phyloP scores from a whole-genome alignment of 2,888 invertebrate genomes.

The Oligia strigilis region DNA sequence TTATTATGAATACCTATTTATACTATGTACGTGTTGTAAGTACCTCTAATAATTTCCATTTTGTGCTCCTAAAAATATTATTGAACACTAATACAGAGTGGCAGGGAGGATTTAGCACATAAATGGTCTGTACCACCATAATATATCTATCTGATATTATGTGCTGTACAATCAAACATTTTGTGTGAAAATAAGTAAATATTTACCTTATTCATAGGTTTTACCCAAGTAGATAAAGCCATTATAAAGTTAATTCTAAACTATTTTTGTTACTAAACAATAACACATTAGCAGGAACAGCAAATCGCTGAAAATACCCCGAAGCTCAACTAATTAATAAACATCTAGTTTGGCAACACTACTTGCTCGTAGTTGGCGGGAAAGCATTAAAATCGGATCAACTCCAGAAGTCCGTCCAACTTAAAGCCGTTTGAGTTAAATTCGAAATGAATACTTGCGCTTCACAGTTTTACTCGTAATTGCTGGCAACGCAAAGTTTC shows the following conservation, averaged over 20 bases:
- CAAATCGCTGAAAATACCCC: slow-evolving; percentile 35
- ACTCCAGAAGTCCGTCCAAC: slow-evolving; percentile 53
- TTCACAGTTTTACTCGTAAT: slow-evolving; percentile 51
- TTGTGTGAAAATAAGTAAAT: neutral
- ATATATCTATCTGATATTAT: neutral
- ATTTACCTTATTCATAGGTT: neutral
- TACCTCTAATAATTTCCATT: too few relatives aligned
- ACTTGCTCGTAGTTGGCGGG: slow-evolving; percentile 40
- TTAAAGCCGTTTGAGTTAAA: slow-evolving; percentile 61
- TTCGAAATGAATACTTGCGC: slow-evolving; percentile 66
- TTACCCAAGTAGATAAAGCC: neutral
- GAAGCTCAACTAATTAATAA: slow-evolving; percentile 53
- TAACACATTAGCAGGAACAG: slow-evolving; percentile 37
- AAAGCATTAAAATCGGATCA: slow-evolving; percentile 70
- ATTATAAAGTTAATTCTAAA: neutral
- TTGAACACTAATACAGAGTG: too few relatives aligned
- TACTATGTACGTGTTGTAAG: too few relatives aligned
- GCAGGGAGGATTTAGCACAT: too few relatives aligned
- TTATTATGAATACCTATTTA: neutral
- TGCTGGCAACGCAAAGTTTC: slow-evolving; percentile 8
- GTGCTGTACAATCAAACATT: too few relatives aligned
- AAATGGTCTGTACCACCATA: too few relatives aligned
- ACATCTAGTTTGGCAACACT: slow-evolving; percentile 48
- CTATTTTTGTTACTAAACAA: slow-evolving; percentile 17
- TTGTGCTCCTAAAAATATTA: too few relatives aligned